Conservation (phyloP, 2,888 invertebrate genomes). For the Xestia ashworthii region DNA sequence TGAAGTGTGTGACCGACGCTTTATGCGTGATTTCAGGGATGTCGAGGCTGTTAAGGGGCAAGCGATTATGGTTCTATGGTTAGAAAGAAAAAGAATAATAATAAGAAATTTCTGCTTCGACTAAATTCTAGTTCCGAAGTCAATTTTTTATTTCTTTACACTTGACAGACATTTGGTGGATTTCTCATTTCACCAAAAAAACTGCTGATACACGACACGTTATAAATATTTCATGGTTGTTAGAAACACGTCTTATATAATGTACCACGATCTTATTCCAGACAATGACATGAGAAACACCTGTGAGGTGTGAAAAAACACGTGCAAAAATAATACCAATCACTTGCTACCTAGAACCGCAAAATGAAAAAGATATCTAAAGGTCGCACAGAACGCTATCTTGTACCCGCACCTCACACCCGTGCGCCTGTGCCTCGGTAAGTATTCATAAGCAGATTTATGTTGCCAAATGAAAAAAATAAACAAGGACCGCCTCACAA, state of each 20-base stretch:
- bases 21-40: constrained; percentile 30
- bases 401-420: constrained; percentile 3
- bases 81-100: not conserved
- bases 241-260: not conserved
- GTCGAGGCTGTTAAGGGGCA: not conserved
- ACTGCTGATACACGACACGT: not conserved
- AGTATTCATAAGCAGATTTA: constrained; percentile 64
- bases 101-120: not conserved
- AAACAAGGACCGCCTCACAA: constrained; percentile 41
- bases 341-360: not conserved
- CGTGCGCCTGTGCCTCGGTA: constrained; percentile 38
- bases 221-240: not conserved
- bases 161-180: no score
- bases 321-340: constrained; percentile 22
- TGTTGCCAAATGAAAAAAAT: constrained; percentile 52
- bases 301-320: not conserved
- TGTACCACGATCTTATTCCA: not conserved
- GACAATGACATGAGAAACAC: not conserved
- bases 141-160: not conserved
- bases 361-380: constrained; percentile 22
- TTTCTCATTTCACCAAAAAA: not conserved
- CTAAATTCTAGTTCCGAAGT: not conserved
- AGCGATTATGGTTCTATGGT: not conserved
- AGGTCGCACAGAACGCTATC: constrained; percentile 12
- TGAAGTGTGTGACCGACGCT: constrained; percentile 44